phyloP scores from a whole-genome alignment of 30 jellyfish, hydroid and myxozoan species.

The Chrysaora quinquecirrha region DNA sequence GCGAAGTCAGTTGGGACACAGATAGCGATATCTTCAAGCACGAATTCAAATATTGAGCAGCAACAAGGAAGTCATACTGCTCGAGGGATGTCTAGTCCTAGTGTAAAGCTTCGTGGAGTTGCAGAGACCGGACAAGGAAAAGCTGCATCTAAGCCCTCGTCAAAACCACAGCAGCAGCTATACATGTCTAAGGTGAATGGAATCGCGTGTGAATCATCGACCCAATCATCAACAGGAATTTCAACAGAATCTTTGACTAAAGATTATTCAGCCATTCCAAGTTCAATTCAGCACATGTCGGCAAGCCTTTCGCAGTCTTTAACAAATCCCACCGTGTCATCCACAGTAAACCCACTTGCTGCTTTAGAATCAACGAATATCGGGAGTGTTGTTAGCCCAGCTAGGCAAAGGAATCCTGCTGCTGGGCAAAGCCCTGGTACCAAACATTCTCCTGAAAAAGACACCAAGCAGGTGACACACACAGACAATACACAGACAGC shows the following conservation, averaged over 20 bases:
- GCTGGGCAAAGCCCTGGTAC: background rate
- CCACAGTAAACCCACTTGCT: background rate
- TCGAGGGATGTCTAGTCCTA: background rate
- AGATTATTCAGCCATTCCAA: background rate
- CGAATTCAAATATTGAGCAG: background rate
- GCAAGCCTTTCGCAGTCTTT: background rate
- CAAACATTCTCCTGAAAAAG: too few species aligned
- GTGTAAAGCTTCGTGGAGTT: too few species aligned
- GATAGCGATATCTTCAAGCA: background rate
- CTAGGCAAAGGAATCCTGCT: background rate
- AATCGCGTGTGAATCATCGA: background rate
- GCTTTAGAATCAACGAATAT: background rate
- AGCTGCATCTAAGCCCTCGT: background rate
- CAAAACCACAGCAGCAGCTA: background rate
- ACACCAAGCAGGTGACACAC: background rate
- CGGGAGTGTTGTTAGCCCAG: background rate
- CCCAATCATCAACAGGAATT: background rate
- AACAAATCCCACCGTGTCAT: too few species aligned
- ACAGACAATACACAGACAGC: background rate
- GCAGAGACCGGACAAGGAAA: background rate
- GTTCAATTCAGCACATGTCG: background rate
- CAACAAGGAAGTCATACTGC: background rate
- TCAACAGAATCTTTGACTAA: background rate
- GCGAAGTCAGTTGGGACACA: background rate
- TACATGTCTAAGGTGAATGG: background rate